Percentiles rank a stretch among this genome's conserved stretches.
Conservation (phyloP, 2,113 vertebrate genomes). For the Myodes glareolus region DNA sequence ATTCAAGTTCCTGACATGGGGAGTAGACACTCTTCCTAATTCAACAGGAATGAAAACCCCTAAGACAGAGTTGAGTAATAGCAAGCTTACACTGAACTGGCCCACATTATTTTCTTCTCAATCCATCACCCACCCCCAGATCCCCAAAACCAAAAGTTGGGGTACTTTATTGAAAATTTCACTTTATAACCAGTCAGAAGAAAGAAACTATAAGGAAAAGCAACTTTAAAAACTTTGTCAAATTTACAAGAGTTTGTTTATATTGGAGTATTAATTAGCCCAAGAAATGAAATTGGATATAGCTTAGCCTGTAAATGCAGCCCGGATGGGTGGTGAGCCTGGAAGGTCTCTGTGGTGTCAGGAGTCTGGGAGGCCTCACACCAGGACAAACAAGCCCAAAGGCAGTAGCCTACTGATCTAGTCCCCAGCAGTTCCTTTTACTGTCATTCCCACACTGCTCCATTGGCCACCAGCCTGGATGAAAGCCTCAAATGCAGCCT, state of each 20-base stretch:
- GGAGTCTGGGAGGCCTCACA: neutral
- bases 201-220: conserved; percentile 35
- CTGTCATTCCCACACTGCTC: neutral
- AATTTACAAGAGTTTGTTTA: conserved; percentile 67
- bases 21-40: neutral
- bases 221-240: conserved; percentile 52
- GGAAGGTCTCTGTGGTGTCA: conserved; percentile 38
- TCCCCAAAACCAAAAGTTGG: neutral
- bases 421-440: neutral
- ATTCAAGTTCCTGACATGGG: neutral
- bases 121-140: neutral
- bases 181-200: conserved; percentile 45
- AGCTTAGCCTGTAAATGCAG: conserved; percentile 22
- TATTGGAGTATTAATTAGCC: conserved; percentile 67
- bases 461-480: neutral
- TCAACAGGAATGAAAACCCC: neutral
- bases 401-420: neutral
- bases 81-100: neutral
- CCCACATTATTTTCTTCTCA: neutral
- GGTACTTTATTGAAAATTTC: conserved; percentile 37
- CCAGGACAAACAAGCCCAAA: neutral
- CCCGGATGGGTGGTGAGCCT: neutral
- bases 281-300: conserved; percentile 69
- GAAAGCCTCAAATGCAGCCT: neutral
- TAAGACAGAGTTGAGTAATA: neutral